Percentiles rank a stretch among this genome's conserved stretches.
Conservation (phyloP, 2,113 vertebrate genomes). For the Chaetorhynchus papuensis region DNA sequence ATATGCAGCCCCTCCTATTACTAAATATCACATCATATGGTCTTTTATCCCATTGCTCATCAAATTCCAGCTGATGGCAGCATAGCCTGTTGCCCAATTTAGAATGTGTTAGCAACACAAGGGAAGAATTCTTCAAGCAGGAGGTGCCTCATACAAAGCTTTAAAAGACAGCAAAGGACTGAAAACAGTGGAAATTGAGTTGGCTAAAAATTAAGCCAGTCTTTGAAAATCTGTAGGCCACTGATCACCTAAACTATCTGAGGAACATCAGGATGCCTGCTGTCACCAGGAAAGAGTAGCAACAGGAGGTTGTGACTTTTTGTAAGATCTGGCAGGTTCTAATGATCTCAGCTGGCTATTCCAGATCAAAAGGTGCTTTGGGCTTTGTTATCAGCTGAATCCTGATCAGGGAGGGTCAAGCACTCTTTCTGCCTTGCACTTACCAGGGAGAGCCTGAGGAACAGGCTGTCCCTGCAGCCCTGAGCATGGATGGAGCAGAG, state of each 20-base stretch:
- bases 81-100: neutral
- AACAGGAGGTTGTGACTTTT: neutral
- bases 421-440: neutral
- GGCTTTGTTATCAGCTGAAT: neutral
- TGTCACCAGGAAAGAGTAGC: neutral
- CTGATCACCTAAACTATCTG: neutral
- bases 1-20: neutral
- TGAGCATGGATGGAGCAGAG: fast-evolving
- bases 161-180: neutral
- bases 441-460: neutral
- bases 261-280: neutral
- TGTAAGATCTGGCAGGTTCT: neutral
- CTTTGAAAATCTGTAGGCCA: neutral
- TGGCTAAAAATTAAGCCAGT: neutral
- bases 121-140: neutral
- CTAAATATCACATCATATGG: neutral
- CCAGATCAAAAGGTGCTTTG: neutral
- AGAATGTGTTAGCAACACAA: neutral
- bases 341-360: neutral
- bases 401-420: neutral
- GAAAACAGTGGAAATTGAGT: neutral
- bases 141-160: neutral
- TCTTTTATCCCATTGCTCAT: conserved; percentile 10
- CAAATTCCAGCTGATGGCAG: conserved; percentile 2
- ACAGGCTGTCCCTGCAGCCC: neutral